These are phyloP conservation scores for Hyppa rectilinea DNA, from an alignment of 2,888 invertebrate species.

Conservation along the genomic window DNA sequence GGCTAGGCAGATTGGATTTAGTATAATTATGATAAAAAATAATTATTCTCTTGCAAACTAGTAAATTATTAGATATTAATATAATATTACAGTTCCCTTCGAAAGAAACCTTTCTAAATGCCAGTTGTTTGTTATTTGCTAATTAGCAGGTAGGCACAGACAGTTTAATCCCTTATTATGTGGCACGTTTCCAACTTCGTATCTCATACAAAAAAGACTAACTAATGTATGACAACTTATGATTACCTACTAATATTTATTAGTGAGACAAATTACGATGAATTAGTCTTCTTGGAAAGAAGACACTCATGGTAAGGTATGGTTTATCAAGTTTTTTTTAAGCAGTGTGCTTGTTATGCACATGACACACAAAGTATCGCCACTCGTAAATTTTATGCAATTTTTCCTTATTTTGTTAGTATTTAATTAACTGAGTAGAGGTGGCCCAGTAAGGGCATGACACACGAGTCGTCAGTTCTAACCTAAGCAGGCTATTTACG, in stretches of 20 bases:
- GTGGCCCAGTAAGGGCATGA: no score
- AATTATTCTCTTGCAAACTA: not conserved
- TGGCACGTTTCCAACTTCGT: conserved; percentile 33
- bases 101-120: not conserved
- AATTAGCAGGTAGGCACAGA: conserved; percentile 21
- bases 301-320: not conserved
- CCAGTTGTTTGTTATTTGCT: conserved; percentile 7
- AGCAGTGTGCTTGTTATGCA: not conserved
- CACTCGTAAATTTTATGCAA: not conserved
- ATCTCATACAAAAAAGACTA: conserved; percentile 13
- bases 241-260: conserved; percentile 4
- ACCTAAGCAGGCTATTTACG: no score
- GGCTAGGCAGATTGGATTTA: no score
- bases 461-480: no score
- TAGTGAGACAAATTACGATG: not conserved
- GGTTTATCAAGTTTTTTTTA: not conserved
- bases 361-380: not conserved
- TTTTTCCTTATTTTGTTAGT: not conserved
- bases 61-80: not conserved
- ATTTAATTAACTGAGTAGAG: no score
- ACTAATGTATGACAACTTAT: not conserved
- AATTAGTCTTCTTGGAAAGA: not conserved
- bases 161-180: not conserved
- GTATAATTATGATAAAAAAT: no score
- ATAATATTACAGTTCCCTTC: not conserved